A percentile compares a stretch with the other conserved stretches of the same genome.
These are phyloP conservation scores for Oreortyx pictus DNA, from an alignment of 2,797 vertebrate genomes.

Conservation along the genomic window DNA sequence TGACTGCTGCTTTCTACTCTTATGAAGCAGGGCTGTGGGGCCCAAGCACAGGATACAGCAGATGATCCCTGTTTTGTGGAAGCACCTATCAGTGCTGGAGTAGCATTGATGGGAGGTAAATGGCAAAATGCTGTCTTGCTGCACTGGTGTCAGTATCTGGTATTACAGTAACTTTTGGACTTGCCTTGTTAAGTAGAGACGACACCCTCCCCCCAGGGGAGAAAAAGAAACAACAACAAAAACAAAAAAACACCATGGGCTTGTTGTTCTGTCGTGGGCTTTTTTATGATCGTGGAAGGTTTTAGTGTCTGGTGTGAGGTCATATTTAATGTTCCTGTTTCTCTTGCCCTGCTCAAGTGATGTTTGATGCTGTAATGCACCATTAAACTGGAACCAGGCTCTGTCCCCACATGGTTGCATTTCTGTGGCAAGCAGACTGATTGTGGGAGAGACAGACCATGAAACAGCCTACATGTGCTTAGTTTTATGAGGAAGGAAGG, in stretches of 20 bases:
- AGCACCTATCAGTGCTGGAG: neutral
- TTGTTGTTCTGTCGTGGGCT: neutral
- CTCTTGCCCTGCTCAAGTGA: neutral
- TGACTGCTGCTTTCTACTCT: neutral
- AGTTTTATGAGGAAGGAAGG: neutral
- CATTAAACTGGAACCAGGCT: neutral
- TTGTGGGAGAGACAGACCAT: neutral
- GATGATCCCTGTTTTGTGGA: neutral
- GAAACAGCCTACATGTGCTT: neutral
- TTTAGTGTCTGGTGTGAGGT: neutral
- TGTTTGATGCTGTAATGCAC: neutral
- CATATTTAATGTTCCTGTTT: neutral
- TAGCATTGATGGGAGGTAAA: neutral
- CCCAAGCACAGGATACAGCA: neutral
- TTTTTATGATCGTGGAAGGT: neutral
- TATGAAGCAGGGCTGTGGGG: neutral
- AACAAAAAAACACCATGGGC: neutral
- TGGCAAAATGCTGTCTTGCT: neutral
- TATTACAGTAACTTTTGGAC: neutral
- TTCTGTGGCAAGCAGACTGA: neutral
- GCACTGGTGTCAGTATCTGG: neutral
- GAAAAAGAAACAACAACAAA: no score
- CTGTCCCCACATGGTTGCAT: fast-evolving
- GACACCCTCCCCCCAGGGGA: no score
- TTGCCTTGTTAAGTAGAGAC: neutral